phyloP scores from a whole-genome alignment of 2,797 vertebrate species.

The Sebastes minor region DNA sequence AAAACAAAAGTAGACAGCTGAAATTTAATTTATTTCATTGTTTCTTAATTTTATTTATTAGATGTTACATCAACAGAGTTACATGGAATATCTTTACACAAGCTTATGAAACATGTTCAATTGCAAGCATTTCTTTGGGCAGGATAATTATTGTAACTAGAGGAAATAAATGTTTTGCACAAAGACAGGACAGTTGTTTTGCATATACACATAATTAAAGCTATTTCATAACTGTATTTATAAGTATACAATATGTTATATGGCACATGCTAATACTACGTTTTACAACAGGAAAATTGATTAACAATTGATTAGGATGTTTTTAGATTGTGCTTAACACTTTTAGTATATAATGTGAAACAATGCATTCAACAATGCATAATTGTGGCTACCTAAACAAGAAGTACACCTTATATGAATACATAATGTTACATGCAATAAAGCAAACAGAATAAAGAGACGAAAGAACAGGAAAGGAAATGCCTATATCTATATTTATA shows the following conservation, averaged over 20 bases:
- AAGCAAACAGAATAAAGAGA: not conserved
- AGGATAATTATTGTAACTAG: not conserved
- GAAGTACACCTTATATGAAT: not conserved
- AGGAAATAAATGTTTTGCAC: not conserved
- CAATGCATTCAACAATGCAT: not conserved
- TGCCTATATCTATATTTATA: slow-evolving; percentile 2
- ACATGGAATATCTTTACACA: slow-evolving; percentile 1
- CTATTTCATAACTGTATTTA: not conserved
- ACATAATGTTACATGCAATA: not conserved
- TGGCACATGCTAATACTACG: not conserved
- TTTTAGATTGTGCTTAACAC: not conserved
- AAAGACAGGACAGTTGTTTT: not conserved
- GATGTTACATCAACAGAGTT: slow-evolving; percentile 1
- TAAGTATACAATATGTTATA: not conserved
- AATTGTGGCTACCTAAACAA: slow-evolving; percentile 1
- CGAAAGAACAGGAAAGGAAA: not conserved
- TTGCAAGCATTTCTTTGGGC: not conserved
- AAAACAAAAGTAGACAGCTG: not conserved
- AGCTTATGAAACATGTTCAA: not conserved
- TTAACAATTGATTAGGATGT: not conserved
- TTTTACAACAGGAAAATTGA: not conserved
- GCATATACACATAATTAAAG: slow-evolving; percentile 3
- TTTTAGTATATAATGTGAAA: not conserved
- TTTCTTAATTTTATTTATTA: slow-evolving; percentile 39
- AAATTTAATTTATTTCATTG: not conserved